These are phyloP conservation scores for Chaenocephalus aceratus DNA, from an alignment of 2,113 vertebrate species.

Conservation along the genomic window DNA sequence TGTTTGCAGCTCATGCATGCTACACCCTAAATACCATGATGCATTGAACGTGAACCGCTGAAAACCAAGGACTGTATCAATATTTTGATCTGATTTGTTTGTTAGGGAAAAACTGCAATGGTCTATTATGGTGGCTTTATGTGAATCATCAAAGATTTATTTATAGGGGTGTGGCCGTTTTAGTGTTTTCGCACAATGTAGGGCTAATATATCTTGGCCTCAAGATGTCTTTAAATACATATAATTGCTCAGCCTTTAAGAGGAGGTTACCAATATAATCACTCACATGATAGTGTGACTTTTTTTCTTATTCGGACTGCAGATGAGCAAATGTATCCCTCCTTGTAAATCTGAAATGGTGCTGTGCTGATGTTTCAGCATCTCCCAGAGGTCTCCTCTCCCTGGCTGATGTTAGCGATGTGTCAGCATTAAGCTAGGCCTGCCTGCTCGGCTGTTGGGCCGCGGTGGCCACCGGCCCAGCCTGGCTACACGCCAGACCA, in stretches of 20 bases:
- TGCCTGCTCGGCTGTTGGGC: slow-evolving; percentile 71
- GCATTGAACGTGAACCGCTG: neutral
- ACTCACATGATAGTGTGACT: slow-evolving; percentile 14
- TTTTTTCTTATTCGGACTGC: slow-evolving; percentile 43
- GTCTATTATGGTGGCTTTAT: slow-evolving; percentile 14
- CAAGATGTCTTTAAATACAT: neutral
- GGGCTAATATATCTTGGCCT: neutral
- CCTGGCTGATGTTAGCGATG: slow-evolving; percentile 77
- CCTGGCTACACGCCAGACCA: slow-evolving; percentile 74
- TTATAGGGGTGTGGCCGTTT: slow-evolving; percentile 47
- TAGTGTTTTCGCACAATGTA: slow-evolving; percentile 14
- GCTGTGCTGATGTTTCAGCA: slow-evolving; percentile 76
- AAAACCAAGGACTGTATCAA: neutral
- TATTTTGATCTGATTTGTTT: slow-evolving; percentile 13
- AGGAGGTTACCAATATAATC: neutral
- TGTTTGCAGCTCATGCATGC: neutral
- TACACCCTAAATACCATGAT: slow-evolving; percentile 22
- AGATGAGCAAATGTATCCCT: slow-evolving; percentile 53
- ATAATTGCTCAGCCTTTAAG: slow-evolving; percentile 9
- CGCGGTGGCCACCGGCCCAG: slow-evolving; percentile 72
- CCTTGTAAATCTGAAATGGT: slow-evolving; percentile 66
- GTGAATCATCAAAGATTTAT: slow-evolving; percentile 17
- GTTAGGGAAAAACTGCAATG: neutral
- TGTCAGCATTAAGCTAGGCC: slow-evolving; percentile 80
- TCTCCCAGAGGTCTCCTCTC: slow-evolving; percentile 72